Evolutionary conservation across 2,888 invertebrate genomes (phyloP).

Genomic region (Catonia carolina): DNA sequence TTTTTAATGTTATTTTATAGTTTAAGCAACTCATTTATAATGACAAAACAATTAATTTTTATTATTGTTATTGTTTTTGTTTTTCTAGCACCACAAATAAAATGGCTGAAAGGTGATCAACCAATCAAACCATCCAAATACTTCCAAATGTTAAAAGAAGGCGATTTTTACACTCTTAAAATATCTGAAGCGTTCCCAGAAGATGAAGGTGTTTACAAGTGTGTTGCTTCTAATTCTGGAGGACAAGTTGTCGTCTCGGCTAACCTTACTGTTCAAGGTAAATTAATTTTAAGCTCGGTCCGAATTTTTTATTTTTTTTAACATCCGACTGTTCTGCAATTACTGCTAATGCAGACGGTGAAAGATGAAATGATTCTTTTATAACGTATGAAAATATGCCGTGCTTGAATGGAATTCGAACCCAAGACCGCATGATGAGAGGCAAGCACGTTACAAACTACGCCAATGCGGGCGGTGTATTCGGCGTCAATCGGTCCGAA

Average conservation of each 20-base stretch:
- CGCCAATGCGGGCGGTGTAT: no score
- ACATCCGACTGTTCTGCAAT: no score
- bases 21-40: no score
- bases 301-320: background rate
- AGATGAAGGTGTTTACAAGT: conserved; percentile 96
- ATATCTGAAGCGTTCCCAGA: conserved; percentile 97
- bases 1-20: no score
- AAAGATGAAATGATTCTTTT: no score
- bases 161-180: conserved; percentile 77
- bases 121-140: conserved; percentile 93
- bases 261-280: conserved; percentile 64
- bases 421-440: no score
- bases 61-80: conserved; percentile 5
- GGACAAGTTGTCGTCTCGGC: conserved; percentile 72
- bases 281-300: conserved; percentile 28
- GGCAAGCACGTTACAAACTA: no score
- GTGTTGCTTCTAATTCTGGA: conserved; percentile 77
- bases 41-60: no score
- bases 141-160: conserved; percentile 92
- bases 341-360: no score
- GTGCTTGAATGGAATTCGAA: no score
- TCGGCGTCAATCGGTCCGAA: no score
- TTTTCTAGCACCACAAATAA: conserved; percentile 64
- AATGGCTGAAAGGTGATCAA: conserved; percentile 88
- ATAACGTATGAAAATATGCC: no score